These are phyloP conservation scores for Drosophila ogumai DNA, from an alignment of 1,140 invertebrate species.

Conservation along the genomic window DNA sequence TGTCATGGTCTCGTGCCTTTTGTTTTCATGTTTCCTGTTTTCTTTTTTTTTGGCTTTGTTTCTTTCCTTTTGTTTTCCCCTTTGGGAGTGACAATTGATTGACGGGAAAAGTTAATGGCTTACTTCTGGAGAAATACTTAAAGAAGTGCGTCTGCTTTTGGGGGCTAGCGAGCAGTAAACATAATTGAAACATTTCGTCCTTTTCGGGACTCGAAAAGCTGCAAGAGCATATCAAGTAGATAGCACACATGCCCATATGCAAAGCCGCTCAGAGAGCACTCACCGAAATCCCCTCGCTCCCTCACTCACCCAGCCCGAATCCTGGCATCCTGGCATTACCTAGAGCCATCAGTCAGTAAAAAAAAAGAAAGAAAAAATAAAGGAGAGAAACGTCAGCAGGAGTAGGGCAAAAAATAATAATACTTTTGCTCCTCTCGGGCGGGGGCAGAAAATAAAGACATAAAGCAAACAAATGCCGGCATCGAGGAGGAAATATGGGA, in stretches of 20 bases:
- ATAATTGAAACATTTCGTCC: constrained; percentile 72
- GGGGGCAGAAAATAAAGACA: constrained; percentile 75
- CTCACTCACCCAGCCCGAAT: constrained; percentile 23
- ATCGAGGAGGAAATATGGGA: constrained; percentile 24
- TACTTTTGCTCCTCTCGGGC: constrained; percentile 55
- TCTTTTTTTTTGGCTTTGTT: constrained; percentile 12
- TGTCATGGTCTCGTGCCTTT: constrained; percentile 66
- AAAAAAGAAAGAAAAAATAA: constrained; percentile 21
- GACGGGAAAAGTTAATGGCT: constrained; percentile 79
- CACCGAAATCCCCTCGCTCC: constrained; percentile 35
- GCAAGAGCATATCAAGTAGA: constrained; percentile 53
- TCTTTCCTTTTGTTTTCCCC: constrained; percentile 37
- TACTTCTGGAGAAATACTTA: constrained; percentile 46
- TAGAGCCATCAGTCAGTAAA: constrained; percentile 66
- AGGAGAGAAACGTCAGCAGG: constrained; percentile 18
- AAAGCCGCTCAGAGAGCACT: constrained; percentile 62
- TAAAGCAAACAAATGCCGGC: constrained; percentile 77
- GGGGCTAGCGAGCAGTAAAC: constrained; percentile 21
- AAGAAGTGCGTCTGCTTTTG: constrained; percentile 25
- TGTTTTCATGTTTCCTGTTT: constrained; percentile 43
- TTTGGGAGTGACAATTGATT: constrained; percentile 74
- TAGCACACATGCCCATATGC: constrained; percentile 46
- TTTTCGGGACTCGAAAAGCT: constrained; percentile 33
- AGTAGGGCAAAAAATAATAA: constrained; percentile 58
- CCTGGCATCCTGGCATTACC: constrained; percentile 47